A percentile compares a stretch with the other conserved stretches of the same genome.
Evolutionary conservation across 2,888 invertebrate species (phyloP).

Genomic region (Torymus auratus): DNA sequence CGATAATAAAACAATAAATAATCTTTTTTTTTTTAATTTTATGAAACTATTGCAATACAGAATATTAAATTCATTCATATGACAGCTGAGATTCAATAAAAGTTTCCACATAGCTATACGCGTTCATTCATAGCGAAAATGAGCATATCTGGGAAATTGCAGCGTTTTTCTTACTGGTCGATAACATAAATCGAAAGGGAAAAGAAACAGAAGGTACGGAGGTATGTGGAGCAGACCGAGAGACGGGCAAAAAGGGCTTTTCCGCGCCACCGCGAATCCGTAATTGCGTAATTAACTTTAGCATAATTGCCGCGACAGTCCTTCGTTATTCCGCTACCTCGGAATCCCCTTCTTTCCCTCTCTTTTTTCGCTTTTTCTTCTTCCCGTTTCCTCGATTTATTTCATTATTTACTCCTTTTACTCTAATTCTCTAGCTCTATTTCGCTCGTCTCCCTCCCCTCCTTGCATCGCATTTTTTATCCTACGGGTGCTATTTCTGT

Average conservation of each 20-base stretch:
- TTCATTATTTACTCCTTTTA: constrained; percentile 34
- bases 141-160: too few species aligned
- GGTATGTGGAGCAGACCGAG: too few species aligned
- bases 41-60: too few species aligned
- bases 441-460: neutral
- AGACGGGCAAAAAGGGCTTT: constrained; percentile 20
- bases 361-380: neutral
- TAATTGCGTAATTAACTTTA: constrained; percentile 57
- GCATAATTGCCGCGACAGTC: constrained; percentile 50
- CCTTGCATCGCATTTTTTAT: constrained; percentile 13
- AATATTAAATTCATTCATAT: too few species aligned
- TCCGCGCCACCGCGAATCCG: constrained; percentile 31
- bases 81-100: too few species aligned
- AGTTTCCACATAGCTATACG: too few species aligned
- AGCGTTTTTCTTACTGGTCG: too few species aligned
- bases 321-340: constrained; percentile 29
- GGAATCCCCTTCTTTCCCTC: neutral
- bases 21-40: too few species aligned
- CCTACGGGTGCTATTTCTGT: constrained; percentile 22
- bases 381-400: constrained; percentile 30
- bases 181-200: too few species aligned
- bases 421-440: constrained; percentile 17
- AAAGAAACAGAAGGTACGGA: too few species aligned
- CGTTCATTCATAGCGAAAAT: too few species aligned
- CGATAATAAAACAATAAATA: too few species aligned